Base-by-base conservation (phyloP, 2,113 vertebrate species). In the Tenebrosternarchus preto region DNA sequence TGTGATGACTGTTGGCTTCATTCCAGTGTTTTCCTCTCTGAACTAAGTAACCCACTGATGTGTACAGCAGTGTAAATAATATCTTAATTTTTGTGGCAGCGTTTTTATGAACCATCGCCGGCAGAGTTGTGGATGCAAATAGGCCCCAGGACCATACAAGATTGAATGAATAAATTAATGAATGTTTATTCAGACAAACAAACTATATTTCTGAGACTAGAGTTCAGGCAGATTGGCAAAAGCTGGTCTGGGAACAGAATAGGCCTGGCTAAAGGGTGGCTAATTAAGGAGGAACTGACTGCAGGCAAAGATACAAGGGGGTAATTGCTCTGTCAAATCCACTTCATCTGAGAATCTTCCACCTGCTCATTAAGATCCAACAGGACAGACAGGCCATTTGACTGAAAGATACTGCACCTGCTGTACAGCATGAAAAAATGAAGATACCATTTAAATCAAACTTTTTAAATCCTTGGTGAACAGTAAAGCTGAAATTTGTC, bases 211-310 rank as follows among this genome's bases (percentile, higher is more conserved):
- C 19, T 20, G 20, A 55, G n/a, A 56, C 33, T 22, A 50, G 43
- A 1, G 43, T 12, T 50, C 43, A 15, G 59, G 59, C 20, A 19
- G 53, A 15, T 57, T 9, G n/a, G 19, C 22, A 46, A 69, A 31
- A 63, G 61, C 7, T 11, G 1, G 36, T 57, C 78, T 61, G 50
- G 33, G 61, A 57, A 68, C 61, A 57, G 67, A 0, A 64, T 71
- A 5, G 19, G 64, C 31, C 24, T 27, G 22, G 73, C 33, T 67
- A 71, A 73, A 31, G 76, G 36, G 63, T 68, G 63, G 76, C 61
- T 83, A 73, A 83, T 83, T 83, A 83, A 83, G 27, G 20, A 73
- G 57, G 81, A 78, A 56, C 71, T 74, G 76, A 77, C 78, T 73
- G 78, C 74, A 73, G 72, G 27, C 1, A 4, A 59, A 63, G 63